These are phyloP conservation scores for Tetraodon nigroviridis DNA, from an alignment of 2,113 vertebrate genomes.

Conservation along the genomic window DNA sequence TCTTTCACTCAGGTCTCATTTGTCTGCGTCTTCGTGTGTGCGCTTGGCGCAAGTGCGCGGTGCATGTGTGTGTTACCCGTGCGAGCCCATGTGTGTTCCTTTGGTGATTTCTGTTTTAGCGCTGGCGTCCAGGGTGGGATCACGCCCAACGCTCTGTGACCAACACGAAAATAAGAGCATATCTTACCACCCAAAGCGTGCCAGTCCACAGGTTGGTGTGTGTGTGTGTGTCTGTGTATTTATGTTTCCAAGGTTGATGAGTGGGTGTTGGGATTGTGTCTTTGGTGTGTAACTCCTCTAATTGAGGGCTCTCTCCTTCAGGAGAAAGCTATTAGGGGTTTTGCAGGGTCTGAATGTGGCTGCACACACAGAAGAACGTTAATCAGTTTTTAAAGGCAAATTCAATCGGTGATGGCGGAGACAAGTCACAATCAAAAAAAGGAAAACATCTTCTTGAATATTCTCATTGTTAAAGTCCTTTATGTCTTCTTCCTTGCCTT, in stretches of 20 bases:
- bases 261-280: slow-evolving; percentile 32
- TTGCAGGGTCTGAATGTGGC: slow-evolving; percentile 13
- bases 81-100: slow-evolving; percentile 52
- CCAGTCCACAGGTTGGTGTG: slow-evolving; percentile 21
- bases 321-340: slow-evolving; percentile 15
- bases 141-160: slow-evolving; percentile 43
- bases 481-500: slow-evolving; percentile 15
- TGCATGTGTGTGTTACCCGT: slow-evolving; percentile 37
- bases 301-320: slow-evolving; percentile 38
- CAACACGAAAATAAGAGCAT: slow-evolving; percentile 47
- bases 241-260: slow-evolving; percentile 21
- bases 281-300: slow-evolving; percentile 20
- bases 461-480: not conserved
- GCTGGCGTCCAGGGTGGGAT: slow-evolving; percentile 37
- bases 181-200: slow-evolving; percentile 29
- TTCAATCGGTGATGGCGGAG: not conserved
- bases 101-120: slow-evolving; percentile 29
- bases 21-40: slow-evolving; percentile 57
- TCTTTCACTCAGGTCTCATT: slow-evolving; percentile 64
- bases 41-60: slow-evolving; percentile 24
- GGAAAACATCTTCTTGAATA: not conserved
- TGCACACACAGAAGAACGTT: not conserved
- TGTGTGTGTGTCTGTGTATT: slow-evolving; percentile 10
- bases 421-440: not conserved
- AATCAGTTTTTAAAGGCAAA: not conserved